Evolutionary conservation across 2,888 invertebrate species (phyloP).

Genomic region (Stenolophus ochropezus): DNA sequence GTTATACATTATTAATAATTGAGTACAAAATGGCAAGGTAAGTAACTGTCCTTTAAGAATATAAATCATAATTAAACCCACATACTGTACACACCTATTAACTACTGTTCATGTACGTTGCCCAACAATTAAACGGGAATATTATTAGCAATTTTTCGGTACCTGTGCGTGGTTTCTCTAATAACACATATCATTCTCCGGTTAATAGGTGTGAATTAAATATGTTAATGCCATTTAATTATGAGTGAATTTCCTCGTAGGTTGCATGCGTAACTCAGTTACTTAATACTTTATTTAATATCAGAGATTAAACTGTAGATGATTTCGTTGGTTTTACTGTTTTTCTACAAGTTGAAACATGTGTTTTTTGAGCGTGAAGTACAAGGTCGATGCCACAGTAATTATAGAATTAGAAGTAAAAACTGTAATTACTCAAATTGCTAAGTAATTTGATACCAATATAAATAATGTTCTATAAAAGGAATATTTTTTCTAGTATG

Average conservation of each 20-base stretch:
- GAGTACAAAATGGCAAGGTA: too few relatives aligned
- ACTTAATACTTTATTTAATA: too few relatives aligned
- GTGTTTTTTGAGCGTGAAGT: not conserved
- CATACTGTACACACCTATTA: not conserved
- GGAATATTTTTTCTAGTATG: not conserved
- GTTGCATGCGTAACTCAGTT: conserved; percentile 20
- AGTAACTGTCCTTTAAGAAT: not conserved
- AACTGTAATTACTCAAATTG: not conserved
- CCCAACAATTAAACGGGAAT: not conserved
- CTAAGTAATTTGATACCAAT: not conserved
- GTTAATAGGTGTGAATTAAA: conserved; percentile 20
- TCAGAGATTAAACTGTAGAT: not conserved
- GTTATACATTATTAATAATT: too few relatives aligned
- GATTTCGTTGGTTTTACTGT: not conserved
- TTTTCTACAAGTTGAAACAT: not conserved
- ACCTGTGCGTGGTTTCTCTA: not conserved
- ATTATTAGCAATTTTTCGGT: not conserved
- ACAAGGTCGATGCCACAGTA: not conserved
- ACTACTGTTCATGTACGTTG: not conserved
- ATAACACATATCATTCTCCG: not conserved
- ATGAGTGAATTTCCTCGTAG: conserved; percentile 8
- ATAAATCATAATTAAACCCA: not conserved
- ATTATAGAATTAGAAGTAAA: not conserved
- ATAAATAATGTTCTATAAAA: not conserved
- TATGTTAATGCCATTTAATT: conserved; percentile 29